Evolutionary conservation across 2,888 invertebrate genomes (phyloP).

Genomic region (Bhutanitis thaidina): DNA sequence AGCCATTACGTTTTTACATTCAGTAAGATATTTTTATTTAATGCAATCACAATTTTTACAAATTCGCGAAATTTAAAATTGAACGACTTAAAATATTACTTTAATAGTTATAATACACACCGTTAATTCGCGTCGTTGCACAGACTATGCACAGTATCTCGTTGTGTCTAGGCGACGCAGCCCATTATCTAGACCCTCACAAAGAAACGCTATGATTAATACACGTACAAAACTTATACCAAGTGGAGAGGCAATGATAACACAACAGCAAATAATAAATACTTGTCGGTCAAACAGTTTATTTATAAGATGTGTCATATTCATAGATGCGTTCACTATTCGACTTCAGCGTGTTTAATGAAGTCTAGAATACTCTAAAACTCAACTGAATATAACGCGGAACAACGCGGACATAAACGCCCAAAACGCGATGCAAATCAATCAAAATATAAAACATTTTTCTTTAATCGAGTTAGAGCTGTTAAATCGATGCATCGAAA

Average conservation of each 20-base stretch:
- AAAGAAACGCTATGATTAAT: slow-evolving; percentile 52
- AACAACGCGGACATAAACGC: no score
- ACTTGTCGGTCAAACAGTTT: slow-evolving; percentile 45
- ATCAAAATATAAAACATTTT: no score
- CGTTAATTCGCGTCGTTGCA: slow-evolving; percentile 14
- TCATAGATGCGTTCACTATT: slow-evolving; percentile 40
- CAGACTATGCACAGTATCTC: slow-evolving; percentile 20
- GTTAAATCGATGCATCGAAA: no score
- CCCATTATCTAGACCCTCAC: slow-evolving; percentile 56
- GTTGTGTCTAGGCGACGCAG: slow-evolving; percentile 35
- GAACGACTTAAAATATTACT: no score
- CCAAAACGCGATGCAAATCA: no score
- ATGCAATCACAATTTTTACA: no score
- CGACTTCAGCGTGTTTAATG: background rate
- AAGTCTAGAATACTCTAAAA: no score
- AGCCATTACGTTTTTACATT: no score
- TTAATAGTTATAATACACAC: background rate
- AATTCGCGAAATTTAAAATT: no score
- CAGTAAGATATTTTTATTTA: no score
- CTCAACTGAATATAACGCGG: no score
- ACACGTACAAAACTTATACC: slow-evolving; percentile 33
- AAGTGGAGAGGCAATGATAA: slow-evolving; percentile 48
- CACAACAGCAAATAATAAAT: slow-evolving; percentile 47
- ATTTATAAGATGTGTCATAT: slow-evolving; percentile 68
- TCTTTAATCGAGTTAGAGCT: no score